A percentile compares a stretch with the other conserved stretches of the same genome.
Conservation (phyloP, 2,888 invertebrate genomes). For the Cataglyphis altisquamis region DNA sequence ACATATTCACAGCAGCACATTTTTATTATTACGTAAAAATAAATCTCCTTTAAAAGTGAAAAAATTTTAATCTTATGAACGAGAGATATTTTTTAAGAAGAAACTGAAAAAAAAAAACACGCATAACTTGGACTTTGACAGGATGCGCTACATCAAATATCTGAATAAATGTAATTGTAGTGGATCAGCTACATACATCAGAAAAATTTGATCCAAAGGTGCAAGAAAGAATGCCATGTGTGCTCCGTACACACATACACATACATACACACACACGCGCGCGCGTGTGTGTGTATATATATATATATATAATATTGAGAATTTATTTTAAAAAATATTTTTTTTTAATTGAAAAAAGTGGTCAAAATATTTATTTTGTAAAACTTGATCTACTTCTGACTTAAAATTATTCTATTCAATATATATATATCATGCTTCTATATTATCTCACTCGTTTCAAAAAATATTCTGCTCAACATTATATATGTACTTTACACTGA, state of each 20-base stretch:
- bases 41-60: not conserved
- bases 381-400: constrained; percentile 51
- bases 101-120: constrained; percentile 10
- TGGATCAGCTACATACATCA: constrained; percentile 71
- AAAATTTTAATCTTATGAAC: not conserved
- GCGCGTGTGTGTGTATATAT: too few species aligned
- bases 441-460: constrained; percentile 37
- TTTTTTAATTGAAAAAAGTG: constrained; percentile 25
- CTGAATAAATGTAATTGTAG: constrained; percentile 75
- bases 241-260: constrained; percentile 15
- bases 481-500: constrained; percentile 37
- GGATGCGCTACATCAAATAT: constrained; percentile 76
- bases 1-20: not conserved
- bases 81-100: constrained; percentile 19
- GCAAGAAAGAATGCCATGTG: constrained; percentile 76
- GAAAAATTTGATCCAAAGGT: constrained; percentile 66
- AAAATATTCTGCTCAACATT: constrained; percentile 35
- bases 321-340: constrained; percentile 28
- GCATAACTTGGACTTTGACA: constrained; percentile 31
- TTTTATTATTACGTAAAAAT: not conserved
- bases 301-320: not conserved
- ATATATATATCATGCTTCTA: not conserved
- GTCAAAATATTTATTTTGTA: constrained; percentile 8
- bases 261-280: too few species aligned
- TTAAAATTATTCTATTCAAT: constrained; percentile 60